Conservation (phyloP, 2,888 invertebrate genomes). For the Archips crataeganus region DNA sequence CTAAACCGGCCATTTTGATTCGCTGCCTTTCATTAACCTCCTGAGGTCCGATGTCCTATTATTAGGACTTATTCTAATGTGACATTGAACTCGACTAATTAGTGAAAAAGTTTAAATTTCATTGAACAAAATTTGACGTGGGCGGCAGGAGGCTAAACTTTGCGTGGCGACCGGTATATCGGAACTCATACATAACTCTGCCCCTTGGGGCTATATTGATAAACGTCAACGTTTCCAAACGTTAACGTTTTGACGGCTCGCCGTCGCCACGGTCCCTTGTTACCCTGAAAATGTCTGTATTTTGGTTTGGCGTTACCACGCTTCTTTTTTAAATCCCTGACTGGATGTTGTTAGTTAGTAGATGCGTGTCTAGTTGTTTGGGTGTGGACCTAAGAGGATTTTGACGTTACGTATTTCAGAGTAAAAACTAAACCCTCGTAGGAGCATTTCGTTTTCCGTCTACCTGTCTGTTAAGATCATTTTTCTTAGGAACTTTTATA, state of each 20-base stretch:
- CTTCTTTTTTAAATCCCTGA: background rate
- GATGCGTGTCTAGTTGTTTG: background rate
- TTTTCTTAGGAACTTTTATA: too few species aligned
- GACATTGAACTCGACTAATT: too few species aligned
- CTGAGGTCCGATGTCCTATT: too few species aligned
- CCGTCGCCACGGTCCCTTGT: constrained; percentile 16
- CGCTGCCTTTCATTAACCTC: constrained; percentile 13
- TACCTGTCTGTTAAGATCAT: too few species aligned
- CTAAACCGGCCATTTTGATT: constrained; percentile 10
- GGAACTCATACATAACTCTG: constrained; percentile 29
- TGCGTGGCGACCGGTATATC: constrained; percentile 11
- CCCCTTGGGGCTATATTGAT: constrained; percentile 22
- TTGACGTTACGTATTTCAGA: too few species aligned
- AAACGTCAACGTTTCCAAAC: constrained; percentile 29
- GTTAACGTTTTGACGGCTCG: constrained; percentile 21
- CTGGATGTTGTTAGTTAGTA: background rate
- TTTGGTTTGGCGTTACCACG: background rate
- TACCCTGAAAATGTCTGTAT: constrained; percentile 44
- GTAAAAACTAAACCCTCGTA: too few species aligned
- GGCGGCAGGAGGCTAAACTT: too few species aligned
- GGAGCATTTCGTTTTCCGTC: too few species aligned
- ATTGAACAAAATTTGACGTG: too few species aligned
- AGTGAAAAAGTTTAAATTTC: too few species aligned
- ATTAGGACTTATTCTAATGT: too few species aligned
- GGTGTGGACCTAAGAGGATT: too few species aligned